Evolutionary conservation across 2,888 invertebrate genomes (phyloP).

Genomic region (Bellardia pandia): DNA sequence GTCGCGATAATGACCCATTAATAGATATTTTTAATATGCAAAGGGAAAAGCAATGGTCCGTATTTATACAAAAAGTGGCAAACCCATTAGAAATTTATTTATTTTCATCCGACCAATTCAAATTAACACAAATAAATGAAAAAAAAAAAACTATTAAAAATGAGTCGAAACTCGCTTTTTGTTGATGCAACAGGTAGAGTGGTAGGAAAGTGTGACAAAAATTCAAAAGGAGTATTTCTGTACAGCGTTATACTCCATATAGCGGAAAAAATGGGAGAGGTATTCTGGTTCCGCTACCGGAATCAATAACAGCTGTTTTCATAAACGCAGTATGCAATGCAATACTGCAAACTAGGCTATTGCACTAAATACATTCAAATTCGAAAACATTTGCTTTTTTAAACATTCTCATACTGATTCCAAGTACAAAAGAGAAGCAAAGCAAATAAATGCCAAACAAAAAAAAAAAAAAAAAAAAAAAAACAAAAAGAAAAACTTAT

Average conservation of each 20-base stretch:
- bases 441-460: too few relatives aligned
- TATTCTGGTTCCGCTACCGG: slow-evolving; percentile 12
- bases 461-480: too few relatives aligned
- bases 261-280: not conserved
- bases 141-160: slow-evolving; percentile 5
- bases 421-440: too few relatives aligned
- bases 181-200: slow-evolving; percentile 6
- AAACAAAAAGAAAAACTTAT: too few relatives aligned
- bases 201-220: slow-evolving; percentile 3
- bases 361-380: too few relatives aligned
- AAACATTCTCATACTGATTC: too few relatives aligned
- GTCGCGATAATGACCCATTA: not conserved
- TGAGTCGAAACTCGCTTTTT: not conserved
- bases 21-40: not conserved
- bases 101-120: not conserved
- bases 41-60: not conserved
- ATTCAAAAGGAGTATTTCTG: slow-evolving; percentile 8
- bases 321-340: too few relatives aligned
- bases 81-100: not conserved
- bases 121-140: not conserved
- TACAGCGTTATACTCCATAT: slow-evolving; percentile 2
- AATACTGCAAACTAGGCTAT: too few relatives aligned
- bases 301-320: not conserved
- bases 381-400: too few relatives aligned
- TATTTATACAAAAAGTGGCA: not conserved